Evolutionary conservation across 2,888 invertebrate genomes (phyloP).

Genomic region (Silvanus unidentatus): DNA sequence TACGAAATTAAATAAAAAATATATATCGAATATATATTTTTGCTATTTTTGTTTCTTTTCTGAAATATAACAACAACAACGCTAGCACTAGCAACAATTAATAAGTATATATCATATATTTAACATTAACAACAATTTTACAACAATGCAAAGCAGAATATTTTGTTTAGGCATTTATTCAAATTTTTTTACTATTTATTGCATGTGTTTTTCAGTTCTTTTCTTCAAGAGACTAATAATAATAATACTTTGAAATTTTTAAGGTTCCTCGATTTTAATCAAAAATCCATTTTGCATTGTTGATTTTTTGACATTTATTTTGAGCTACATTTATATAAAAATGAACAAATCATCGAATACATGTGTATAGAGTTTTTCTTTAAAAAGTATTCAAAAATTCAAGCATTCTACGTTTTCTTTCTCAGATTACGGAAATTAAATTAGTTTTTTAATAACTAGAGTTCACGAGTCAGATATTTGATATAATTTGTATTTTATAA

Average conservation of each 20-base stretch:
- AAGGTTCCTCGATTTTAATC: constrained; percentile 10
- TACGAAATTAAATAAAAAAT: constrained; percentile 34
- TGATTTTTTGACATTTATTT: constrained; percentile 30
- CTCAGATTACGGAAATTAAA: too few species aligned
- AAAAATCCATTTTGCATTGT: constrained; percentile 39
- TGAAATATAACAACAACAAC: constrained; percentile 45
- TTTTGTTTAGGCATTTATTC: constrained; percentile 7
- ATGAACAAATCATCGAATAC: constrained; percentile 3
- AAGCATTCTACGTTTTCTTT: too few species aligned
- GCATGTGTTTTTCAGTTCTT: neutral
- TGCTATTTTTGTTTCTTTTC: too few species aligned
- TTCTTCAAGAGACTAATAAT: too few species aligned
- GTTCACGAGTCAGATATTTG: constrained; percentile 14
- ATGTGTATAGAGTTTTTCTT: neutral
- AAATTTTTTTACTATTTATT: constrained; percentile 4
- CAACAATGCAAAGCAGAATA: constrained; percentile 44
- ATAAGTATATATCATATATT: constrained; percentile 41
- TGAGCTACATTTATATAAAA: constrained; percentile 32
- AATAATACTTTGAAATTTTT: too few species aligned
- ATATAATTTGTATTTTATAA: neutral
- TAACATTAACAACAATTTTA: constrained; percentile 44
- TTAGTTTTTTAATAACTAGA: neutral
- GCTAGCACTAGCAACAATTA: constrained; percentile 46
- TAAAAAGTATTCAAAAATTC: neutral
- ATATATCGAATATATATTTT: constrained; percentile 29